Evolutionary conservation across 37 sponge, comb jelly and placozoan genomes (phyloP).

Genomic region (Chondrosia reniformis): DNA sequence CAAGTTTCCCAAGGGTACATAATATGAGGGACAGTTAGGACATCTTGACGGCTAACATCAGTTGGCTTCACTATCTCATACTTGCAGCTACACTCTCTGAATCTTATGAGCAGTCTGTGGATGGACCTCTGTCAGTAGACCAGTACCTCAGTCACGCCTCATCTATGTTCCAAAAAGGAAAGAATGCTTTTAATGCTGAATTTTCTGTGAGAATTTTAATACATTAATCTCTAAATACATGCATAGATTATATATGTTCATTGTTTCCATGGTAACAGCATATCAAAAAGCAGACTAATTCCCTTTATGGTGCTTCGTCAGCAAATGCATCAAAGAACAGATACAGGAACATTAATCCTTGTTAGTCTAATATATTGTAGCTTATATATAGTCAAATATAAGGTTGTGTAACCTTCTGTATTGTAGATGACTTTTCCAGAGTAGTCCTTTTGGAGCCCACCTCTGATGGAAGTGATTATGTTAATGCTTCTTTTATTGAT

Average conservation of each 20-base stretch:
- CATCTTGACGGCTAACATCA: no score
- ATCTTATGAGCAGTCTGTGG: not conserved
- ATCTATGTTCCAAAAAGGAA: not conserved
- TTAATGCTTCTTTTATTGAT: slow-evolving; percentile 71
- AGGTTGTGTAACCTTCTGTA: not conserved
- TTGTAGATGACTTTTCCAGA: slow-evolving; percentile 63
- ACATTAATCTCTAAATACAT: not conserved
- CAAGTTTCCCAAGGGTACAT: not conserved
- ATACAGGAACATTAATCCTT: slow-evolving; percentile 16
- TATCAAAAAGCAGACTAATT: not conserved
- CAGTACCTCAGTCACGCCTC: not conserved
- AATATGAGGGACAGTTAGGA: not conserved
- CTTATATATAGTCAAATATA: not conserved
- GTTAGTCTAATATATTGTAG: not conserved
- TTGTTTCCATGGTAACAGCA: no score
- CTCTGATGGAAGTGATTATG: slow-evolving; percentile 32
- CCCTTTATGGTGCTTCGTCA: no score
- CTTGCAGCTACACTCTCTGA: not conserved
- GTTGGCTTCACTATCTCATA: not conserved
- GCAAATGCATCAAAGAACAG: not conserved
- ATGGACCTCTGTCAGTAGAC: not conserved
- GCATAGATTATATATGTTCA: not conserved
- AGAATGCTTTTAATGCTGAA: not conserved
- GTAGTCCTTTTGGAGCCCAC: slow-evolving; percentile 20
- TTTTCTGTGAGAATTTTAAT: not conserved